Conservation (phyloP, 2,797 vertebrate species). For the Zalophus californianus region DNA sequence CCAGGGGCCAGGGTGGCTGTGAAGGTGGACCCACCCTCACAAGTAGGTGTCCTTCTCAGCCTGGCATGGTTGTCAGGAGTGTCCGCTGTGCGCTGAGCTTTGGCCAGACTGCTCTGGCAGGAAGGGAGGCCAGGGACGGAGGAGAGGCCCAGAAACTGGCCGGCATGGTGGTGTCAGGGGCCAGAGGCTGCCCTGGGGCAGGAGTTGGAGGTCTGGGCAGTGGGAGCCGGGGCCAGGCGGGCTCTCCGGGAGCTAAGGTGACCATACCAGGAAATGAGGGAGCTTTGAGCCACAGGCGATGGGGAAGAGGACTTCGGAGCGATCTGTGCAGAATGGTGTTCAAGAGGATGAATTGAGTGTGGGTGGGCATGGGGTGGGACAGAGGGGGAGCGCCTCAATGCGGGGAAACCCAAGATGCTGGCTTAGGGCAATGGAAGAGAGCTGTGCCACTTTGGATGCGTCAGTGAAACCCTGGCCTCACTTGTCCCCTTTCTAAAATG, state of each 20-base stretch:
- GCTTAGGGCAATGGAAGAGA: not conserved
- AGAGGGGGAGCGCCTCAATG: not conserved
- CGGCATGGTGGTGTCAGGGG: not conserved
- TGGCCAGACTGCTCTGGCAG: not conserved
- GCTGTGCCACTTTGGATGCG: not conserved
- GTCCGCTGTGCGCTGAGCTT: not conserved
- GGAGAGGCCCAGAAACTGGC: not conserved
- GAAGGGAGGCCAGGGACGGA: too few relatives aligned
- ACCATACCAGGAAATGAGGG: not conserved
- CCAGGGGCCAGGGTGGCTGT: not conserved
- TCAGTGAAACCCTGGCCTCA: not conserved
- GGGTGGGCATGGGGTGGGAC: too few relatives aligned
- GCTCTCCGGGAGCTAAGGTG: not conserved
- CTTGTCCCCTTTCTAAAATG: not conserved
- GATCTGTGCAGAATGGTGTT: not conserved
- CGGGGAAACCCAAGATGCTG: not conserved
- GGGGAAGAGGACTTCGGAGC: not conserved
- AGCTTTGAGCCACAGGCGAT: not conserved
- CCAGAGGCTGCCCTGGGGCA: not conserved
- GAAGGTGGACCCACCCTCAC: not conserved
- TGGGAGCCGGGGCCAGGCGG: not conserved
- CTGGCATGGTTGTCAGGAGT: fast-evolving
- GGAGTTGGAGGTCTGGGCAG: not conserved
- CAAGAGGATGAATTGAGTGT: not conserved
- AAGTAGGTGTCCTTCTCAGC: not conserved